Evolutionary conservation across 2,888 invertebrate genomes (phyloP).

Genomic region (Anthrax anthrax): DNA sequence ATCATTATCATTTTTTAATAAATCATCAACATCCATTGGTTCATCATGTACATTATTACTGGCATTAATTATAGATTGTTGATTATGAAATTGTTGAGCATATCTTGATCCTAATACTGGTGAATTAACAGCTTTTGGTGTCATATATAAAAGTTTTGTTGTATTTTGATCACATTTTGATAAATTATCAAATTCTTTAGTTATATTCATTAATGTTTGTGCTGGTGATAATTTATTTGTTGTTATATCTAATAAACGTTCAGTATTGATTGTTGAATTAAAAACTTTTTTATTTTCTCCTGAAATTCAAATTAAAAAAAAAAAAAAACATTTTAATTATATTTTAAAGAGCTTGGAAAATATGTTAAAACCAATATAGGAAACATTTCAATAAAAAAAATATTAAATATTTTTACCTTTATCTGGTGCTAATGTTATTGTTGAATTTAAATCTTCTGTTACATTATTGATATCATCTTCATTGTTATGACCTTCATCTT

Average conservation of each 20-base stretch:
- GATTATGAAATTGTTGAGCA: neutral
- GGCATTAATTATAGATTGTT: neutral
- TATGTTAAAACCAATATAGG: too few relatives aligned
- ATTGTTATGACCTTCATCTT: neutral
- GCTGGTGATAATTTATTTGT: slow-evolving; percentile 19
- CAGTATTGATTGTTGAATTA: slow-evolving; percentile 25
- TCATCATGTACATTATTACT: slow-evolving; percentile 6
- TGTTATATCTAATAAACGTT: slow-evolving; percentile 24
- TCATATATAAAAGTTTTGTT: slow-evolving; percentile 24
- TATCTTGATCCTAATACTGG: neutral
- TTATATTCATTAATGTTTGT: slow-evolving; percentile 22
- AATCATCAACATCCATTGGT: slow-evolving; percentile 21
- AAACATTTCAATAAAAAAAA: neutral
- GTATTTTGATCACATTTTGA: slow-evolving; percentile 16
- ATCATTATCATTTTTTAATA: slow-evolving; percentile 10
- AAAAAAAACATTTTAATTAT: too few relatives aligned
- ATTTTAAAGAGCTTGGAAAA: too few relatives aligned
- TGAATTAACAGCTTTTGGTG: slow-evolving; percentile 14
- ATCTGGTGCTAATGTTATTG: slow-evolving; percentile 20
- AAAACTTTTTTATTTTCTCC: neutral
- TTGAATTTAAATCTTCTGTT: slow-evolving; percentile 14
- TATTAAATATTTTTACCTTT: neutral
- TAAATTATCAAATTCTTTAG: slow-evolving; percentile 22
- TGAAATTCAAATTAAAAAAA: neutral
- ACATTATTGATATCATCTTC: neutral